These are phyloP conservation scores for Pedionomus torquatus DNA, from an alignment of 2,113 vertebrate genomes.

Conservation along the genomic window DNA sequence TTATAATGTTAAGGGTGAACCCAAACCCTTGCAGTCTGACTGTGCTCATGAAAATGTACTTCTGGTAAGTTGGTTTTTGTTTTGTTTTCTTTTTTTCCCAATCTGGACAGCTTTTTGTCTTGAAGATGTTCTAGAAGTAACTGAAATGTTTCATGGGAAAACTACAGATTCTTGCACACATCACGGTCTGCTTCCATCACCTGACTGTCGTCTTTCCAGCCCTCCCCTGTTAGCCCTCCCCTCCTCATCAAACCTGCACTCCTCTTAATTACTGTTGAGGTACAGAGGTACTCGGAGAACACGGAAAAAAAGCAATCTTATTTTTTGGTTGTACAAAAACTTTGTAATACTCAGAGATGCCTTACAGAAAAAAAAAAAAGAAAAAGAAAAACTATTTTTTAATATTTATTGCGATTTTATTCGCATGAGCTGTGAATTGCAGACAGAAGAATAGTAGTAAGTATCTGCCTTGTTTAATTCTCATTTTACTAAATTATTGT, in stretches of 20 bases:
- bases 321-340: constrained; percentile 71
- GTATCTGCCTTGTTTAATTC: constrained; percentile 65
- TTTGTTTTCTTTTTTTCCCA: background rate
- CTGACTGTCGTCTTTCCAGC: background rate
- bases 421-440: constrained; percentile 73
- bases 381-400: constrained; percentile 60
- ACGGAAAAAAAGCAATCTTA: constrained; percentile 54
- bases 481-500: constrained; percentile 74
- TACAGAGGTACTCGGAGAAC: constrained; percentile 56
- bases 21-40: constrained; percentile 21
- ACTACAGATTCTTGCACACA: constrained; percentile 47
- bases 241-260: constrained; percentile 14
- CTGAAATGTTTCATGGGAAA: constrained; percentile 57
- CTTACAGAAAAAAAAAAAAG: constrained; percentile 59
- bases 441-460: constrained; percentile 59
- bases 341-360: constrained; percentile 74
- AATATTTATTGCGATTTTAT: constrained; percentile 75
- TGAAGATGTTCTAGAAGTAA: constrained; percentile 8
- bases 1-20: constrained; percentile 62
- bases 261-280: constrained; percentile 4
- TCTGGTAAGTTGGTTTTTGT: constrained; percentile 18
- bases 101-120: constrained; percentile 27
- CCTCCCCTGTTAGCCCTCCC: background rate
- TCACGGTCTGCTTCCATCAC: constrained; percentile 34
- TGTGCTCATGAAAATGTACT: constrained; percentile 47